Evolutionary conservation across 2,113 vertebrate genomes (phyloP).

Genomic region (Australoheros scitulus): DNA sequence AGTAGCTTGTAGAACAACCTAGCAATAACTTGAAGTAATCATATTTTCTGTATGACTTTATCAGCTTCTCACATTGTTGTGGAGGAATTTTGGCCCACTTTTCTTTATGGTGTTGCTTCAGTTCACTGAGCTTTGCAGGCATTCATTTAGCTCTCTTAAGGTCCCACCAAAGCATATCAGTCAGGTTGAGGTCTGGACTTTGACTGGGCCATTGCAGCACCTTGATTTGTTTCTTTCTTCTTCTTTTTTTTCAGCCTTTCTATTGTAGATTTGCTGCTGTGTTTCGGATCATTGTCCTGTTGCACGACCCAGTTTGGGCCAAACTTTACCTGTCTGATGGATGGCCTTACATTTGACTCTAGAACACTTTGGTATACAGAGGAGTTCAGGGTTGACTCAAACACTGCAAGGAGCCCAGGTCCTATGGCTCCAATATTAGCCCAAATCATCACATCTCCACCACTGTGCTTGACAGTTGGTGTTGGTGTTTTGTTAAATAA

Average conservation of each 20-base stretch:
- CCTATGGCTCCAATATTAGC: no score
- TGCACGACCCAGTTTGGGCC: neutral
- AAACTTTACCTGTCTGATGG: neutral
- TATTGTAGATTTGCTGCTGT: neutral
- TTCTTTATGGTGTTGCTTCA: neutral
- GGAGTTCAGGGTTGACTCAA: no score
- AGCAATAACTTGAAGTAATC: neutral
- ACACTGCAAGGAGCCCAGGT: no score
- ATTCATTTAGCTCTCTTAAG: neutral
- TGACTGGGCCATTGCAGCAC: neutral
- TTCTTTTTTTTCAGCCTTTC: neutral
- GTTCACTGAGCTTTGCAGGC: neutral
- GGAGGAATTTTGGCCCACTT: neutral
- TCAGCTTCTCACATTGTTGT: neutral
- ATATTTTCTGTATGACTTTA: neutral
- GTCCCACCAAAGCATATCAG: neutral
- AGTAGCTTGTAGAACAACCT: neutral
- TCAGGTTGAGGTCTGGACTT: neutral
- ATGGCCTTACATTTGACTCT: no score
- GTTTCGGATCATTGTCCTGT: neutral
- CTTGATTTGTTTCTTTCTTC: neutral
- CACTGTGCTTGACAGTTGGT: no score
- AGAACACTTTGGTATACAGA: no score
- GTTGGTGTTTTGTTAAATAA: neutral
- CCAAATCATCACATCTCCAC: no score